Evolutionary conservation across 2,797 vertebrate genomes (phyloP).

Genomic region (Fistularia commersonii): DNA sequence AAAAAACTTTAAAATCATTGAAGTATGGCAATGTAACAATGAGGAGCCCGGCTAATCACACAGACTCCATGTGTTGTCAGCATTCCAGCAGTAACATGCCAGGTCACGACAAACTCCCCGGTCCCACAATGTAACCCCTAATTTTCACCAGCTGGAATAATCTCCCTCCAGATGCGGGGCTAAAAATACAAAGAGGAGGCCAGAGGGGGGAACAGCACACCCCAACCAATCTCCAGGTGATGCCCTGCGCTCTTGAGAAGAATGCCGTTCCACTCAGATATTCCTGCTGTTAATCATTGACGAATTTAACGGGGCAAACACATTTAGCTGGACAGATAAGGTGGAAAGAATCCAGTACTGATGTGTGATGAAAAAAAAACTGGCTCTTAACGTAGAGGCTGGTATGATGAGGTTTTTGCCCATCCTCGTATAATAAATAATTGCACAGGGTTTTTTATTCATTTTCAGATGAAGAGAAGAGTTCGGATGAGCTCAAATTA

Average conservation of each 20-base stretch:
- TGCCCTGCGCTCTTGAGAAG: not conserved
- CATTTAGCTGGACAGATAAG: slow-evolving; percentile 13
- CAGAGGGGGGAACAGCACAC: slow-evolving; percentile 11
- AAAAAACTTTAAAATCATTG: slow-evolving; percentile 3
- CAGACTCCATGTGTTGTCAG: slow-evolving; percentile 16
- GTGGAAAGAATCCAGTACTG: no score
- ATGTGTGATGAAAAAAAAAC: no score
- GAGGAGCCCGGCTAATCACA: slow-evolving; percentile 4
- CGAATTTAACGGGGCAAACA: slow-evolving; percentile 26
- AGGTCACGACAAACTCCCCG: slow-evolving; percentile 42
- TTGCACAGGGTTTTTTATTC: no score
- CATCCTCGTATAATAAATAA: not conserved
- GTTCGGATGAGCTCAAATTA: slow-evolving; percentile 23
- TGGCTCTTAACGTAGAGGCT: no score
- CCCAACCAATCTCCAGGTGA: slow-evolving; percentile 6
- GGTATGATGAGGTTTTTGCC: no score
- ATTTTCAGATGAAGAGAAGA: slow-evolving; percentile 8
- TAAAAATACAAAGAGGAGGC: slow-evolving; percentile 35
- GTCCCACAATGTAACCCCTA: slow-evolving; percentile 49
- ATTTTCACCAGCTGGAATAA: slow-evolving; percentile 63
- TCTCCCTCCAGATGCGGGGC: slow-evolving; percentile 52
- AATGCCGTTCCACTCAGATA: slow-evolving; percentile 16
- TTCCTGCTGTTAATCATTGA: slow-evolving; percentile 45
- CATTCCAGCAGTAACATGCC: slow-evolving; percentile 64
- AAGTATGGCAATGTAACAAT: slow-evolving; percentile 2